These are phyloP conservation scores for Grantiella picta DNA, from an alignment of 2,113 vertebrate species.

Conservation along the genomic window DNA sequence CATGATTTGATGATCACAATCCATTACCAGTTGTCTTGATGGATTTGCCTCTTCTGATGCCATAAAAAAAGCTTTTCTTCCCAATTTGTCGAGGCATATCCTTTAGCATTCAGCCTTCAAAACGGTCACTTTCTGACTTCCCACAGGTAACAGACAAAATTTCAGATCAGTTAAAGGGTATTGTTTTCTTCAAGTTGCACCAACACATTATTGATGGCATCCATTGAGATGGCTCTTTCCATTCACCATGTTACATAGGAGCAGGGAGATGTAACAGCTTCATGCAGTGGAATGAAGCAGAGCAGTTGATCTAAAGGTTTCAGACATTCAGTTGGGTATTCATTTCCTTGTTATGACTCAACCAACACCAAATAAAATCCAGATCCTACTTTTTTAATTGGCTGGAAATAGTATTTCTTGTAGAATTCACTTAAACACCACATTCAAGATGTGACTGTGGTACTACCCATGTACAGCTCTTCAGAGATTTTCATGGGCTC, in stretches of 20 bases:
- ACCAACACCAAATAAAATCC: rapidly evolving
- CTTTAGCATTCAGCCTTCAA: neutral
- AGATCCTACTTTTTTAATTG: neutral
- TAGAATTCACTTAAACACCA: neutral
- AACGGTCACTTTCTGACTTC: neutral
- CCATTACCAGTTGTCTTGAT: neutral
- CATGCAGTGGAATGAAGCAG: neutral
- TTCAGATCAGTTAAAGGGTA: neutral
- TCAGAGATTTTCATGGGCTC: neutral
- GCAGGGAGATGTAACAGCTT: neutral
- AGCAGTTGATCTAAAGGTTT: neutral
- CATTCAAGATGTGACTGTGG: neutral
- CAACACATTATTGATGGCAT: neutral
- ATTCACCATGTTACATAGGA: neutral
- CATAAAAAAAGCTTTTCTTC: neutral
- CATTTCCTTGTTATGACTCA: neutral
- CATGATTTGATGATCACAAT: neutral
- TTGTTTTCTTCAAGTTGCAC: neutral
- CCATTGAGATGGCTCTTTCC: neutral
- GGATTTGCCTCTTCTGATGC: neutral
- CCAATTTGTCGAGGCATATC: neutral
- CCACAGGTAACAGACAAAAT: neutral
- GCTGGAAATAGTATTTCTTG: neutral
- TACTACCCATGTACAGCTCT: neutral
- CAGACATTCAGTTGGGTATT: neutral